These are phyloP conservation scores for Cryptomyrus ogoouensis DNA, from an alignment of 2,113 vertebrate species.

Conservation along the genomic window DNA sequence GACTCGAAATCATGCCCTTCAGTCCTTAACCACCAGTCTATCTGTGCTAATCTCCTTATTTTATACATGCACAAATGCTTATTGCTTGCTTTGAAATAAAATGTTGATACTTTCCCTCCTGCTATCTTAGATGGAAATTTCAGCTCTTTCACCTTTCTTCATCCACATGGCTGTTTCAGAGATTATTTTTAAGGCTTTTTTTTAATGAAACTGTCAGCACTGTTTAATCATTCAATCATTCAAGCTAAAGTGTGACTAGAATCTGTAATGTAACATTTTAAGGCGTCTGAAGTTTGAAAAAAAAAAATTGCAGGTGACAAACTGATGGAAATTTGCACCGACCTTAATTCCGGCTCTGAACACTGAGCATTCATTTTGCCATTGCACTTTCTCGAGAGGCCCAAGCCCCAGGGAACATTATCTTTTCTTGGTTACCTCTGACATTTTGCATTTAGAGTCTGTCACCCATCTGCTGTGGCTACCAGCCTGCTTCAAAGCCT, in stretches of 20 bases:
- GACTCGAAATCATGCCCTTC: background rate
- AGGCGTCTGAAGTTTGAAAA: background rate
- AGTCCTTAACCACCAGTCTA: background rate
- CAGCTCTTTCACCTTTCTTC: background rate
- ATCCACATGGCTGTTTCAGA: background rate
- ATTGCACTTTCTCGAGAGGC: slow-evolving; percentile 16
- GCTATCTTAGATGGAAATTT: background rate
- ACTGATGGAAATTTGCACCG: slow-evolving; percentile 25
- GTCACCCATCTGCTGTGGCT: slow-evolving; percentile 17
- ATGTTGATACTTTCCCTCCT: background rate
- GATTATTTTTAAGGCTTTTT: background rate
- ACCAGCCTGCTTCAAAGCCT: slow-evolving; percentile 20
- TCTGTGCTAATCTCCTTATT: background rate
- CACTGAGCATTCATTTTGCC: slow-evolving; percentile 18
- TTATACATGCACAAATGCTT: background rate
- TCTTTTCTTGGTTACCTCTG: slow-evolving; percentile 30
- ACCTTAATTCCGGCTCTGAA: slow-evolving; percentile 32
- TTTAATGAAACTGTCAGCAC: background rate
- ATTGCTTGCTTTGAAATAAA: background rate
- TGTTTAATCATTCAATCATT: slow-evolving; percentile 9
- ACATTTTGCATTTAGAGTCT: slow-evolving; percentile 35
- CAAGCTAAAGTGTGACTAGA: background rate
- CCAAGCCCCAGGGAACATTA: slow-evolving; percentile 23
- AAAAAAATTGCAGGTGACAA: slow-evolving; percentile 27
- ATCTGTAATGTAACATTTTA: background rate